Evolutionary conservation across 2,797 vertebrate genomes (phyloP).

Genomic region (Kryptopterus vitreolus): DNA sequence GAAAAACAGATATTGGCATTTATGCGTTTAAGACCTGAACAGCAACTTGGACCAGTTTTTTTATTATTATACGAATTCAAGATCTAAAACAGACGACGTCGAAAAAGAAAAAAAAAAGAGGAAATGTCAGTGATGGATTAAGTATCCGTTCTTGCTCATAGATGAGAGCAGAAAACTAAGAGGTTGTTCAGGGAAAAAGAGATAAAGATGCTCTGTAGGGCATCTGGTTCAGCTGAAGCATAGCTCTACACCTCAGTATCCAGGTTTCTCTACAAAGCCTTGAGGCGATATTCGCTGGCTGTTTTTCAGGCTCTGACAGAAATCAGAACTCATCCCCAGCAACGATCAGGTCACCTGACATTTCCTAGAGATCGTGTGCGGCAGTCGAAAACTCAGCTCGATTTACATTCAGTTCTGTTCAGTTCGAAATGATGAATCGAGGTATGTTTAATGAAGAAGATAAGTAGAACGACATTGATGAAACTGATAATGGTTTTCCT

Average conservation of each 20-base stretch:
- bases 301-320: constrained; percentile 31
- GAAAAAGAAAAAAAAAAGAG: no score
- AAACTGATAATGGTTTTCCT: constrained; percentile 55
- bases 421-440: constrained; percentile 21
- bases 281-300: constrained; percentile 12
- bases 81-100: neutral
- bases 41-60: neutral
- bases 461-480: constrained; percentile 53
- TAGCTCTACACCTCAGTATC: constrained; percentile 32
- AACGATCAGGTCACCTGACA: constrained; percentile 2
- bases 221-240: constrained; percentile 30
- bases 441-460: constrained; percentile 57
- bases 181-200: constrained; percentile 18
- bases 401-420: constrained; percentile 16
- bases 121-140: constrained; percentile 14
- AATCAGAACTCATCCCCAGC: constrained; percentile 22
- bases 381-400: neutral
- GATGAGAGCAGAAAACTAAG: neutral
- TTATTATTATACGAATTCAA: neutral
- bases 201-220: constrained; percentile 18
- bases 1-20: neutral
- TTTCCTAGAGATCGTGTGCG: neutral
- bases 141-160: constrained; percentile 12
- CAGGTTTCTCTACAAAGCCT: constrained; percentile 28
- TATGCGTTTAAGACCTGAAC: neutral